Base-by-base conservation (phyloP, 2,113 vertebrate genomes). In the Fregata magnificens region DNA sequence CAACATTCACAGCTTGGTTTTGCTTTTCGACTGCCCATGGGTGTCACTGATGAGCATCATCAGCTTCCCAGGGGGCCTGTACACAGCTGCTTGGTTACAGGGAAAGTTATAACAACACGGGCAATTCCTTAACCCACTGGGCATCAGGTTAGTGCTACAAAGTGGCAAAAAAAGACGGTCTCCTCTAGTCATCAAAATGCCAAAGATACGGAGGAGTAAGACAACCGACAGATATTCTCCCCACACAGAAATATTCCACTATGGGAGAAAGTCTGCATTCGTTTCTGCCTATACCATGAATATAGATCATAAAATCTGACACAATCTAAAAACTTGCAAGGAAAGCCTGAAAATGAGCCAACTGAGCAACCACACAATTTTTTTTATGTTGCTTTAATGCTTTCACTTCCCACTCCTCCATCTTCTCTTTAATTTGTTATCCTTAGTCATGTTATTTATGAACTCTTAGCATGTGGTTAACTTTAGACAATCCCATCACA, bases 271-370 rank as follows among this genome's bases (percentile, higher is more conserved):
- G 52, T 78, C 82, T 80, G 72, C 17, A 44, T 31, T 78, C 52
- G 4, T 65, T 93, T 84, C 69, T 79, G 31, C 52, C 36, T 36
- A 22, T 56, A 52, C 40, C 38, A 63, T 65, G 40, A 95, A 84
- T 82, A 86, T 29, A 79, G 40, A 89, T 82, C 61, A 72, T 31
- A 90, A 92, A 91, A 91, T 38, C 26, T 69, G 52, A 81, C 58
- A 72, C 21, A 74, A 88, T 79, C 76, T n/a, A 59, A 88, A 84
- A 90, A 78, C 38, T 71, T 83, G 50, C 38, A 79, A 74, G 67
- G 26, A 93, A 91, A 93, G n/a, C 9, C 69, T 82, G 19, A 90
- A 93, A 93, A 88, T 49, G 44, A 96, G 76, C 50, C 72, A 95
- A 49, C 16, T 49, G 73, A 95, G 49, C 42, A 91, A 76, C 42